phyloP scores from a whole-genome alignment of 2,888 invertebrate genomes.

The Acleris literana region DNA sequence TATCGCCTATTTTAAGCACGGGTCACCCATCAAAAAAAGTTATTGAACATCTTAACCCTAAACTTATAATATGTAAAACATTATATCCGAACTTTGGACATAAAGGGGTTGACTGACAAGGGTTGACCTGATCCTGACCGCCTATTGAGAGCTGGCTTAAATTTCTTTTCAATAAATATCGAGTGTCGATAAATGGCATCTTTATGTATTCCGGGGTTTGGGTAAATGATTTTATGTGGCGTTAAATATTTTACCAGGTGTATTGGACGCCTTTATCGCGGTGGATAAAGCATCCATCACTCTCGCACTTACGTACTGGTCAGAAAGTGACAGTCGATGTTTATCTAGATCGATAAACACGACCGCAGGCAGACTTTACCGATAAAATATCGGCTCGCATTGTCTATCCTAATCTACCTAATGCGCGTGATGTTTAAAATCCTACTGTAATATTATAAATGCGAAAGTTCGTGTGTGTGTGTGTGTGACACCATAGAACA shows the following conservation, averaged over 20 bases:
- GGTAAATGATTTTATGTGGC: slow-evolving; percentile 4
- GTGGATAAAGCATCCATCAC: too few relatives aligned
- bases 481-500: too few relatives aligned
- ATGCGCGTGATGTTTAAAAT: too few relatives aligned
- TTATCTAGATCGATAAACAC: too few relatives aligned
- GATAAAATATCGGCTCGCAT: too few relatives aligned
- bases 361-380: too few relatives aligned
- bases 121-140: slow-evolving; percentile 11
- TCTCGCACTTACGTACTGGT: too few relatives aligned
- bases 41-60: slow-evolving; percentile 17
- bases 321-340: too few relatives aligned
- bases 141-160: slow-evolving; percentile 10
- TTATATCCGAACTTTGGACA: slow-evolving; percentile 29
- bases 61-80: slow-evolving; percentile 32
- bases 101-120: slow-evolving; percentile 23
- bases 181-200: not conserved
- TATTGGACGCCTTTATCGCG: too few relatives aligned
- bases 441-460: too few relatives aligned
- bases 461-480: too few relatives aligned
- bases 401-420: too few relatives aligned
- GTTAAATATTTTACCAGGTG: not conserved
- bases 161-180: slow-evolving; percentile 28
- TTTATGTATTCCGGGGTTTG: slow-evolving; percentile 1
- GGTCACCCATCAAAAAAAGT: slow-evolving; percentile 2
- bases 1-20: not conserved